phyloP scores from a whole-genome alignment of 2,113 vertebrate genomes.

The Esox niger region DNA sequence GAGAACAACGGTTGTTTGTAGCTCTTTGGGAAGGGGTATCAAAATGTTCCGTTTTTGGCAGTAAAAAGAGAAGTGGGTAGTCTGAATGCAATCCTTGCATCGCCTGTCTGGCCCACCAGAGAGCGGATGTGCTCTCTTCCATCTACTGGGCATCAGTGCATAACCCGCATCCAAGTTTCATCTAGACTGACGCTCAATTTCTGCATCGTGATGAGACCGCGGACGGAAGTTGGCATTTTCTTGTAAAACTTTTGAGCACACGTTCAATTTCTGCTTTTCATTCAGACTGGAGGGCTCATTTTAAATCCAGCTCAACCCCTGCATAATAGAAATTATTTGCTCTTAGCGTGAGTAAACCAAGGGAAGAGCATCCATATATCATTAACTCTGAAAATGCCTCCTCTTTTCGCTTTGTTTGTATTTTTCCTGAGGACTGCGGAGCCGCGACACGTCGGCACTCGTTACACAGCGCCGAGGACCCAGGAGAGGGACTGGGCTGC shows the following conservation, averaged over 20 bases:
- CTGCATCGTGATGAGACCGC: not conserved
- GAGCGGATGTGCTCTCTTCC: not conserved
- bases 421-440: slow-evolving; percentile 42
- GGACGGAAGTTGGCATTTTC: not conserved
- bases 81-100: too few relatives aligned
- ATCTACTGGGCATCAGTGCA: not conserved
- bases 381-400: slow-evolving; percentile 7
- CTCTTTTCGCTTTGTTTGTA: slow-evolving; percentile 40
- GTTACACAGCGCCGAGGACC: not conserved
- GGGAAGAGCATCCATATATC: not conserved
- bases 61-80: too few relatives aligned
- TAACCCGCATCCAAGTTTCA: not conserved
- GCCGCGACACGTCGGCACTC: slow-evolving; percentile 22
- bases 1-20: too few relatives aligned
- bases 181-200: not conserved
- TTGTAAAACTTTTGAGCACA: not conserved
- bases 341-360: too few relatives aligned
- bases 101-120: not conserved
- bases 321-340: too few relatives aligned
- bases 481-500: not conserved
- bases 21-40: too few relatives aligned
- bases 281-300: not conserved
- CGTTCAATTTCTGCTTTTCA: not conserved
- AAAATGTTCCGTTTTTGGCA: too few relatives aligned
- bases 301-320: too few relatives aligned